Conservation (phyloP, 2,888 invertebrate genomes). For the Scaptomyza reducta region DNA sequence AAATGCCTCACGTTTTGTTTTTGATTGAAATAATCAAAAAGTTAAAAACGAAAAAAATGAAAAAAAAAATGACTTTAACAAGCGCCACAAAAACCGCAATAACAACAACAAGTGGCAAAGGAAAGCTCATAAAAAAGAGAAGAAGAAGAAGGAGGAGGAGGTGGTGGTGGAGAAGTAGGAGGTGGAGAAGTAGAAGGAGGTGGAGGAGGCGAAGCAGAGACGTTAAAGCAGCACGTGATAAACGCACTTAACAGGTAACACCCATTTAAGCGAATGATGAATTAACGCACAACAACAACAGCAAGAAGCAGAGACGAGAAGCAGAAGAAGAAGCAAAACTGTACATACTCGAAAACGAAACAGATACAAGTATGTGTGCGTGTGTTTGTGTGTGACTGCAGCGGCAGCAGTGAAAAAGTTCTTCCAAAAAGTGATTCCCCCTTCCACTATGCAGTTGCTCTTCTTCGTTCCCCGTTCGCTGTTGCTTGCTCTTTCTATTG, state of each 20-base stretch:
- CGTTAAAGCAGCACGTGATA: constrained; percentile 74
- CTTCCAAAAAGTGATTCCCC: constrained; percentile 38
- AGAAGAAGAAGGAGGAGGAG: neutral
- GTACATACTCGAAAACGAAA: constrained; percentile 7
- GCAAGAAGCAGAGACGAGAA: neutral
- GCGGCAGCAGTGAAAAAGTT: constrained; percentile 29
- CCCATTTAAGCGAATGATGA: constrained; percentile 77
- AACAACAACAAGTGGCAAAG: constrained; percentile 19
- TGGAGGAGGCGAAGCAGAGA: constrained; percentile 10
- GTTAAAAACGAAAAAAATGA: constrained; percentile 47
- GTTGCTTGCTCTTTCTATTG: constrained; percentile 8
- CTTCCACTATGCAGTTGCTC: neutral
- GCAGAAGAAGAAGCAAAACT: neutral
- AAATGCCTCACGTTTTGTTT: constrained; percentile 42
- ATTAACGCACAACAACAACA: constrained; percentile 48
- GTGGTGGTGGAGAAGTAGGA: too few species aligned
- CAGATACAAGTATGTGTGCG: constrained; percentile 13
- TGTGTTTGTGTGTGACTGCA: constrained; percentile 26
- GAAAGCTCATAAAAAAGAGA: constrained; percentile 57
- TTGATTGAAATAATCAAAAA: constrained; percentile 66
- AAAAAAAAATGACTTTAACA: constrained; percentile 31
- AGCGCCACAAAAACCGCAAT: constrained; percentile 42
- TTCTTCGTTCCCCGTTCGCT: neutral
- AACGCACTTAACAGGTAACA: constrained; percentile 81
- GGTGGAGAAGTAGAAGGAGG: neutral